Conservation (phyloP, 2,888 invertebrate species). For the Diogma glabrata region DNA sequence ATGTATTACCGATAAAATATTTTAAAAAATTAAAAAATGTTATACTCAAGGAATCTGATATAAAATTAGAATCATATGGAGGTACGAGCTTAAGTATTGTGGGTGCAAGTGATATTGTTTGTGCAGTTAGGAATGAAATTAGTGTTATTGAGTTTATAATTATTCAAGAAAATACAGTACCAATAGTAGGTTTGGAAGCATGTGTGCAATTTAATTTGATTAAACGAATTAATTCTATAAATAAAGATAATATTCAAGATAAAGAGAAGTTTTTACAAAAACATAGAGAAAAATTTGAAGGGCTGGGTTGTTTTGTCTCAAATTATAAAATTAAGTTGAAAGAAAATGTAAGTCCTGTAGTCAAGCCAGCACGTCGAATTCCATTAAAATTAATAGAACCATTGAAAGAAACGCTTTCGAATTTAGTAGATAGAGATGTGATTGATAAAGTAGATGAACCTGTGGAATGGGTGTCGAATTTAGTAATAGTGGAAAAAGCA, state of each 20-base stretch:
- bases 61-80: constrained; percentile 8
- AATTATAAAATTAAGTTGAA: constrained; percentile 8
- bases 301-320: constrained; percentile 7
- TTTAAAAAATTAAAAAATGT: background rate
- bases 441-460: constrained; percentile 16
- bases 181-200: constrained; percentile 13
- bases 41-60: background rate
- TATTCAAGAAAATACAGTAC: constrained; percentile 13
- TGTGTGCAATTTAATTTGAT: constrained; percentile 15
- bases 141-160: constrained; percentile 16
- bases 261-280: constrained; percentile 11
- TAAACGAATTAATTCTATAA: background rate
- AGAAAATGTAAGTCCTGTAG: constrained; percentile 1
- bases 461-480: constrained; percentile 11
- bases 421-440: background rate
- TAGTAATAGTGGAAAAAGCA: constrained; percentile 21
- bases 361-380: background rate
- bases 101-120: background rate
- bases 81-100: background rate
- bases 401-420: constrained; percentile 2
- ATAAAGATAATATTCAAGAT: background rate
- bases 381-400: constrained; percentile 8
- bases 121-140: constrained; percentile 13
- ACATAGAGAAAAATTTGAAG: constrained; percentile 3
- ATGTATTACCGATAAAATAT: constrained; percentile 4